Evolutionary conservation across 2,888 invertebrate species (phyloP), one percentile per base, ranked within the genome.

Genomic region (Scaptodrosophila latifasciaeformis): DNA sequence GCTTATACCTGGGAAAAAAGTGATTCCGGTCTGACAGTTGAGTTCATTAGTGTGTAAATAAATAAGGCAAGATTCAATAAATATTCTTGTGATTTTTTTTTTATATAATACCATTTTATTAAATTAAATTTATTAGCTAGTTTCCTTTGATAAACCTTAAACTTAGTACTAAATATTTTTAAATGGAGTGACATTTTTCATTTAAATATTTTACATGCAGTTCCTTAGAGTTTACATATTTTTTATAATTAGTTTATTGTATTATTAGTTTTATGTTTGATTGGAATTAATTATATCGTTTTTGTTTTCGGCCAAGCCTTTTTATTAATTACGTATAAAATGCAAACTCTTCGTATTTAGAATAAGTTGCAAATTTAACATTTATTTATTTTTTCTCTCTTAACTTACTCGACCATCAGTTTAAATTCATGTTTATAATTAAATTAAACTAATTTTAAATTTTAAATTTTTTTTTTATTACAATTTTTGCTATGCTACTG

Each of bases 81-180:
- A n/a, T n/a, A n/a, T n/a, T n/a, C n/a, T n/a, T n/a, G n/a, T n/a
- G n/a, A n/a, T n/a, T n/a, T n/a, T n/a, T n/a, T n/a, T 61, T 63
- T 62, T 61, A 65, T 69, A 64, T 72, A 70, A 70, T 82, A 82
- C n/a, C 82, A 82, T 70, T 82, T 83, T 83, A 77, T 83, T 77
- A 74, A 71, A 70, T 82, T 81, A 62, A 67, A 69, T 74, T 83
- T 67, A 66, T 70, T 81, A 77, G 63, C 75, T 79, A 79, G 46
- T 54, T 59, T 46, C 50, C 42, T 53, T 50, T 54, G 49, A 62
- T 65, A 57, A 53, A 58, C 58, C 59, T 59, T 63, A 56, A 46
- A 68, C 75, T 66, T 70, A 5, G n/a, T 31, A 34, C 62, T 67
- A 68, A 60, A 62, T 74, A 65, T 59, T 59, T 52, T 57, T 24